phyloP scores from a whole-genome alignment of 2,888 invertebrate species.

The Lithosia quadra region DNA sequence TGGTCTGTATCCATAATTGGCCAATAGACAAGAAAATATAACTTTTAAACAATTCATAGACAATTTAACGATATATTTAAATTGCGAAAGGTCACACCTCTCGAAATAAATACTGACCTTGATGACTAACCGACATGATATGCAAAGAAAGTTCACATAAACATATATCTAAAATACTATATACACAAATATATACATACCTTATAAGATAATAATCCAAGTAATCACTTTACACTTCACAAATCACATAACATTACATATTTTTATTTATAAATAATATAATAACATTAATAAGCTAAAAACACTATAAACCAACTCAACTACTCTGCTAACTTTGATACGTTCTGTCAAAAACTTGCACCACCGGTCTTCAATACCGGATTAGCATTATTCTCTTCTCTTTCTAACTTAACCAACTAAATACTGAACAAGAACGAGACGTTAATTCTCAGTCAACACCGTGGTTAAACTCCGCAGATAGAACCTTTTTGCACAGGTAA shows the following conservation, averaged over 20 bases:
- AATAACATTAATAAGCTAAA: slow-evolving; percentile 57
- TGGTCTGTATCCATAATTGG: neutral
- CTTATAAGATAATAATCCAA: slow-evolving; percentile 35
- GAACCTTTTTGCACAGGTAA: slow-evolving; percentile 86
- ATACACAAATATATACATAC: slow-evolving; percentile 47
- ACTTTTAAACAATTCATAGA: slow-evolving; percentile 4
- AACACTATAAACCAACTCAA: slow-evolving; percentile 70
- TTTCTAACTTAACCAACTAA: slow-evolving; percentile 38
- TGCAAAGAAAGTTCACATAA: slow-evolving; percentile 74
- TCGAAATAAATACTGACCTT: slow-evolving; percentile 65
- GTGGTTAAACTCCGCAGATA: slow-evolving; percentile 71
- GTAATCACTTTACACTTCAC: slow-evolving; percentile 48
- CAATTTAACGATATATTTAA: neutral
- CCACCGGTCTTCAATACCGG: slow-evolving; percentile 76
- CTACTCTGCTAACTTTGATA: slow-evolving; percentile 71
- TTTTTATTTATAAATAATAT: slow-evolving; percentile 50
- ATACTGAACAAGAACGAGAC: slow-evolving; percentile 56
- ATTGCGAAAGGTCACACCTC: slow-evolving; percentile 44
- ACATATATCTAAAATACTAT: slow-evolving; percentile 60
- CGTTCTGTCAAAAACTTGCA: slow-evolving; percentile 85
- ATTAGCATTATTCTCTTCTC: slow-evolving; percentile 62
- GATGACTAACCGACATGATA: slow-evolving; percentile 71
- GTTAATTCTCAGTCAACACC: slow-evolving; percentile 28
- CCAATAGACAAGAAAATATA: neutral
- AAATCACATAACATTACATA: slow-evolving; percentile 50